phyloP scores from a whole-genome alignment of 2,113 vertebrate species.

The Trachemys scripta region DNA sequence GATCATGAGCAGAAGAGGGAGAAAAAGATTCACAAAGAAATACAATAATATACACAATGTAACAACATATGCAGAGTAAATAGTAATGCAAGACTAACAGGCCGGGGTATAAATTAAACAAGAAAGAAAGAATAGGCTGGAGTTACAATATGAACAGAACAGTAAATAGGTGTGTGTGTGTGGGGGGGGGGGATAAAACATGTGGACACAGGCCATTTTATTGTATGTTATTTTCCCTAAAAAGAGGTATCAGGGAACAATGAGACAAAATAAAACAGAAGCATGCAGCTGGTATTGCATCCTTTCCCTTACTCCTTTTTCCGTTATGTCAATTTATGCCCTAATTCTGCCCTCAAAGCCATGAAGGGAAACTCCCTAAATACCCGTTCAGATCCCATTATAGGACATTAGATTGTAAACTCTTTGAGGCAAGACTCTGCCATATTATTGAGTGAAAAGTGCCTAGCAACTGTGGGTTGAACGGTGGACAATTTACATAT shows the following conservation, averaged over 20 bases:
- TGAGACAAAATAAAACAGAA: not conserved
- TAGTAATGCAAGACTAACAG: not conserved
- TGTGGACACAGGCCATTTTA: not conserved
- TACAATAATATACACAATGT: no score
- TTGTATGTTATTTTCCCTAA: no score
- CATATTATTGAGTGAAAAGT: not conserved
- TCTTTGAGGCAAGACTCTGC: not conserved
- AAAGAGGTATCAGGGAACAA: not conserved
- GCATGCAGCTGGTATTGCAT: not conserved
- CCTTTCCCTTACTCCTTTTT: not conserved
- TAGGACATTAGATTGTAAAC: not conserved
- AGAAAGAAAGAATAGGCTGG: not conserved
- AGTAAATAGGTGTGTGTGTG: no score
- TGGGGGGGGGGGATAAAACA: not conserved
- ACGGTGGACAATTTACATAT: not conserved
- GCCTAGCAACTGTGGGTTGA: not conserved
- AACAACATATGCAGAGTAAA: no score
- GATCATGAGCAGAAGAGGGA: not conserved
- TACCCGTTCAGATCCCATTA: not conserved
- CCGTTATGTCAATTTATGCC: not conserved
- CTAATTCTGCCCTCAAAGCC: not conserved
- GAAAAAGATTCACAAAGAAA: not conserved
- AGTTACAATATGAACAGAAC: not conserved
- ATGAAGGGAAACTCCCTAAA: not conserved
- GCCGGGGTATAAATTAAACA: not conserved